Evolutionary conservation across 2,888 invertebrate genomes (phyloP).

Genomic region (Ectobius pallidus): DNA sequence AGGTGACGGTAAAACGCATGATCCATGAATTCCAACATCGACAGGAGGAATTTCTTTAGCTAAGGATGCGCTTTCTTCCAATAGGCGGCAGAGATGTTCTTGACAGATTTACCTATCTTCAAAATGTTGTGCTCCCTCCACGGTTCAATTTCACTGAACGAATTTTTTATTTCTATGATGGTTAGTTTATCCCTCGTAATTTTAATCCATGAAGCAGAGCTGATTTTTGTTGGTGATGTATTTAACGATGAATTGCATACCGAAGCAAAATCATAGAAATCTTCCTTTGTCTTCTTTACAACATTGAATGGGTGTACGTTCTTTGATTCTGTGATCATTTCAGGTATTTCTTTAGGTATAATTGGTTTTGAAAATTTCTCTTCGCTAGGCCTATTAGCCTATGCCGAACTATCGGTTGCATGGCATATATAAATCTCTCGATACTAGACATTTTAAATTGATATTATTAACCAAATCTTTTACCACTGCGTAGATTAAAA

Average conservation of each 20-base stretch:
- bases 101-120: constrained; percentile 6
- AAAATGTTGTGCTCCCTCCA: constrained; percentile 16
- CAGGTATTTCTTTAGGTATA: neutral
- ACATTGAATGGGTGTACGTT: neutral
- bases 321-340: neutral
- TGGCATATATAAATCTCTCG: too few species aligned
- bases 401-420: too few species aligned
- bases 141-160: constrained; percentile 7
- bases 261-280: neutral
- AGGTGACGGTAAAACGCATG: neutral
- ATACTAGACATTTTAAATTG: too few species aligned
- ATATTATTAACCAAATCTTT: neutral
- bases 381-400: neutral
- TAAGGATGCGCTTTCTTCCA: neutral
- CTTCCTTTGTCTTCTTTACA: neutral
- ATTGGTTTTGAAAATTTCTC: neutral
- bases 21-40: neutral
- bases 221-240: neutral
- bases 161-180: constrained; percentile 11
- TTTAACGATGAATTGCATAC: neutral
- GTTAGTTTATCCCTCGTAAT: constrained; percentile 2
- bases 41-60: neutral
- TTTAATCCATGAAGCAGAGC: constrained; percentile 10
- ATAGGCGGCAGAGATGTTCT: constrained; percentile 4
- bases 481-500: neutral